Evolutionary conservation across 2,888 invertebrate genomes (phyloP), one percentile per base, ranked within the genome.

Genomic region (Nesidiocoris tenuis): DNA sequence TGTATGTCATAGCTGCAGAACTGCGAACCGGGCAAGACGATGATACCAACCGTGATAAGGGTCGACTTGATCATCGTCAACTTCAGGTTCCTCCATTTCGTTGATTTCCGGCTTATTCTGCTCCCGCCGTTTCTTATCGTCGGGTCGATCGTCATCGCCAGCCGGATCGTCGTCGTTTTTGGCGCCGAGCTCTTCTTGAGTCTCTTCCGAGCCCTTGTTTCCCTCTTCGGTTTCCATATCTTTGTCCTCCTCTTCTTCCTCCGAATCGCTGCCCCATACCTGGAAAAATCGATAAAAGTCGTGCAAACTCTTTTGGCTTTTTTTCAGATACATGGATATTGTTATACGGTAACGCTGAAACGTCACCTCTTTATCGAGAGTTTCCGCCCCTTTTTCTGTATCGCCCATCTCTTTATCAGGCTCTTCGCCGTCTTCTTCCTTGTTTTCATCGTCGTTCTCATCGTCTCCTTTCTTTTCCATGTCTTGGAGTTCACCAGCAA

Each of bases 341-440:
- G 9, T 54, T 12, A 7, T 12, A 54, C 9, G 9, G 12, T 54
- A n/a, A n/a, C n/a, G n/a, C n/a, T n/a, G n/a, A n/a, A n/a, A n/a
- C n/a, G n/a, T n/a, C n/a, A 84, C 84, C 82, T 85, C 82, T 78
- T 84, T 82, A 81, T 86, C 87, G 80, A 86, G 86, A 84, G 91
- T 90, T 77, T 95, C 93, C 1, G 92, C 91, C n/a, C 89, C 91
- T 81, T 91, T 90, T 78, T 92, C 94, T 0, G 94, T 93, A 76
- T 98, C 95, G 21, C 97, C 98, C 95, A 98, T 96, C 86, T 98
- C 92, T 83, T 98, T 96, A 79, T 98, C 96, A 1, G 92, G 86
- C 80, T 98, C 93, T 19, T 93, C 91, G 78, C 92, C 88, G 24
- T 91, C 89, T 16, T 91, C 87, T 17, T 86, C 85, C 1, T 72